Evolutionary conservation across 30 jellyfish, hydroid and myxozoan genomes (phyloP), one percentile per base, ranked within the genome.

Genomic region (Chrysaora quinquecirrha): DNA sequence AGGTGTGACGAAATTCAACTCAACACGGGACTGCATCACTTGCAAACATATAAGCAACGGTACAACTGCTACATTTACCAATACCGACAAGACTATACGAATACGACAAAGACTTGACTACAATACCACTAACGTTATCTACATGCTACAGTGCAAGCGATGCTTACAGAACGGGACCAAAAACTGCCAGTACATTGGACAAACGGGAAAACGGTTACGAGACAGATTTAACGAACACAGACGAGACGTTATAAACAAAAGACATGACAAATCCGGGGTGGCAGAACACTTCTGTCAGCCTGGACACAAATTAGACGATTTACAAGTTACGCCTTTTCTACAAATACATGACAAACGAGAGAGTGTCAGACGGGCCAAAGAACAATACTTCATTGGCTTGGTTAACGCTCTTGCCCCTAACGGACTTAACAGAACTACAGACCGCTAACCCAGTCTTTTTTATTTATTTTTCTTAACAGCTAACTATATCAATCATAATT

Each of bases 271-370:
- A 16, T 43, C 58, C 16, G 58, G 58, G 58, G 58, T 43, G 58
- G 58, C 58, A 43, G 58, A 43, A 43, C 58, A 43, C 58, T 43
- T 43, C 58, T 43, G 58, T 43, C 58, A 43, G 16, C 58, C 58
- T 43, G 58, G 58, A 43, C 58, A 43, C 58, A 43, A 9, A 16
- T 6, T 43, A 43, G 12, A 43, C 9, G 58, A 43, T 16, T 43
- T 43, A 43, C 58, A 43, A 16, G 16, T 43, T 6, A 6, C 16
- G 16, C 58, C 58, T 43, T 43, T 43, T 6, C 58, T 43, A 6
- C 16, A 43, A 43, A 43, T 43, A 16, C 58, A 43, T 16, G 16
- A 16, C 58, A 16, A 43, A 9, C 58, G 58, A 9, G 58, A 43
- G 16, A 43, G 16, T 43, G 58, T 43, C 9, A 43, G 58, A 43